Base-by-base conservation (phyloP, 2,888 invertebrate genomes). In the Orthonychiurus folsomi region DNA sequence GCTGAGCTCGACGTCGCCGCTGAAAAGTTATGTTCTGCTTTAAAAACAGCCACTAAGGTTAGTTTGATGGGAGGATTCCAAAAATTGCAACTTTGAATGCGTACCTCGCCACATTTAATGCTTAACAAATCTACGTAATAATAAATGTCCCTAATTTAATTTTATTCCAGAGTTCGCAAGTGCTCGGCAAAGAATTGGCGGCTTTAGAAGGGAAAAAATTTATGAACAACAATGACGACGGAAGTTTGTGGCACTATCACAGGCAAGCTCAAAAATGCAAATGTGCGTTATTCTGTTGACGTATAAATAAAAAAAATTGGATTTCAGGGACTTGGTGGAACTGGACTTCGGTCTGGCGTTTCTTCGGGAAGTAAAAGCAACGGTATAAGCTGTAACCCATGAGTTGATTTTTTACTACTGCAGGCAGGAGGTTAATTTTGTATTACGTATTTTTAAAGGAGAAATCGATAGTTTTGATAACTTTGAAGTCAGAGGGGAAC, bases 271-370 rank as follows among this genome's bases (percentile, higher is more conserved):
- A n/a, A n/a, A n/a, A n/a, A n/a, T n/a, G n/a, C n/a, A n/a, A n/a
- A n/a, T n/a, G n/a, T n/a, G n/a, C n/a, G n/a, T n/a, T n/a, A n/a
- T n/a, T n/a, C n/a, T n/a, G n/a, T n/a, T n/a, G n/a, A n/a, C n/a
- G n/a, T n/a, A n/a, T n/a, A n/a, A n/a, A n/a, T n/a, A n/a, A n/a
- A n/a, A n/a, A n/a, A n/a, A n/a, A n/a, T n/a, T n/a, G n/a, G n/a
- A n/a, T n/a, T 60, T 60, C 74, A 79, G 86, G 67, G 86, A 85
- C 72, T 89, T 89, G 74, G 89, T 86, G 0, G 89, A 89, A 69
- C 81, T 83, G 3, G 89, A 89, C 73, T 91, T 88, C 73, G 85
- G 88, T 75, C 83, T 84, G 67, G 80, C 81, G 24, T 80, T 91
- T 63, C 79, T 87, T 20, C 83, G 84, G 69, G 85, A 84, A 67